Evolutionary conservation across 2,888 invertebrate species (phyloP).

Genomic region (Lasioglossum leucozonium): DNA sequence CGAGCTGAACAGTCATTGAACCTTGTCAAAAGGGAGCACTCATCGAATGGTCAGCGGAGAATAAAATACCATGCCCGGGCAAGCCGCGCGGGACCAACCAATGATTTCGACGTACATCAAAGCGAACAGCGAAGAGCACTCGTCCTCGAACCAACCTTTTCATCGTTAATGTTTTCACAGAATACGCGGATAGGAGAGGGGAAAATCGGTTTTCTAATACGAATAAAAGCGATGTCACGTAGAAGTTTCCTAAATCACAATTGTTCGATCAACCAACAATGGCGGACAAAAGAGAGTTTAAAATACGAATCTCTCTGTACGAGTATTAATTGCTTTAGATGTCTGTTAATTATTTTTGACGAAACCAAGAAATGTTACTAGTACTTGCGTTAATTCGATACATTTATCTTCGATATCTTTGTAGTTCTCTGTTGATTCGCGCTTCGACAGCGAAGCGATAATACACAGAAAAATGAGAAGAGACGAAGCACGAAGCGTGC

Average conservation of each 20-base stretch:
- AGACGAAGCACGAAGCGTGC: background rate
- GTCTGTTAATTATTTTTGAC: too few species aligned
- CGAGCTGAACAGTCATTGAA: constrained; percentile 28
- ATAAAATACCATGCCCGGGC: constrained; percentile 17
- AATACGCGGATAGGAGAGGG: background rate
- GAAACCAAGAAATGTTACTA: too few species aligned
- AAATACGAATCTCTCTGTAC: background rate
- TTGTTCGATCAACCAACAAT: background rate
- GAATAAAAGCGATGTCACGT: background rate
- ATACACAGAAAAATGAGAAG: background rate
- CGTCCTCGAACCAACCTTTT: constrained; percentile 17
- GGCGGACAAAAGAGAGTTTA: background rate
- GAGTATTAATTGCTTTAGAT: background rate
- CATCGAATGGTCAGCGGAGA: constrained; percentile 28
- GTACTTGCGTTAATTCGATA: too few species aligned
- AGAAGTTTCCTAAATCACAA: background rate
- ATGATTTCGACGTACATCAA: constrained; percentile 43
- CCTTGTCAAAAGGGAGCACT: background rate
- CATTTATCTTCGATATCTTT: too few species aligned
- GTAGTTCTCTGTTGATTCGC: background rate
- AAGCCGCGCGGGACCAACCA: background rate
- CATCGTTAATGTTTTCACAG: constrained; percentile 26
- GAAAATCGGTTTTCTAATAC: background rate
- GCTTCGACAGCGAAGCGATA: background rate
- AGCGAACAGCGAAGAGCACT: constrained; percentile 25